These are phyloP conservation scores for Rhinoptilus africanus DNA, from an alignment of 2,113 vertebrate species.

Conservation along the genomic window DNA sequence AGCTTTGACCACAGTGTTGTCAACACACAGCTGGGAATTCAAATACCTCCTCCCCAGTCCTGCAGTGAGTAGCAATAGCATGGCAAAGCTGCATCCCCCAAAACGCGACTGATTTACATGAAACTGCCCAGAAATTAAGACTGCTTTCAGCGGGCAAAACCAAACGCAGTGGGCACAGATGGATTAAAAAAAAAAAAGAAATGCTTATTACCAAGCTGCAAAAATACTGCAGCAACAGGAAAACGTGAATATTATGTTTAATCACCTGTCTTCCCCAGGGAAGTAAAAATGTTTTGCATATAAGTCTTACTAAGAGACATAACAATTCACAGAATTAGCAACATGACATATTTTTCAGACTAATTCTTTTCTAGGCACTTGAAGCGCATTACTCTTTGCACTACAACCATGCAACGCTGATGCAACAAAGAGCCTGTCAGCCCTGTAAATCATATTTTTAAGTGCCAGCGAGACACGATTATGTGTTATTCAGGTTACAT, in stretches of 20 bases:
- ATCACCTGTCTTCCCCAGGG: not conserved
- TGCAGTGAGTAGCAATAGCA: not conserved
- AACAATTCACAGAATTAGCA: slow-evolving; percentile 26
- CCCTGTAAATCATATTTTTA: not conserved
- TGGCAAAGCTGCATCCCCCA: not conserved
- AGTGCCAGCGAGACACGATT: not conserved
- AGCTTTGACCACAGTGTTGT: not conserved
- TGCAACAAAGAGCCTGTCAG: not conserved
- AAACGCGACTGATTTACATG: not conserved
- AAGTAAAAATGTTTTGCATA: slow-evolving; percentile 20
- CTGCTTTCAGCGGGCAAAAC: not conserved
- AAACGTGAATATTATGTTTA: not conserved
- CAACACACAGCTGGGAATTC: not conserved
- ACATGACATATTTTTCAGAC: not conserved
- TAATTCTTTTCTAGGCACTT: not conserved
- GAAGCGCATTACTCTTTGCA: not conserved
- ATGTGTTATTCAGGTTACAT: not conserved
- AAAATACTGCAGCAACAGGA: not conserved
- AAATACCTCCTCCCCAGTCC: not conserved
- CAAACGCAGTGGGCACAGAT: not conserved
- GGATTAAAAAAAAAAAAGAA: not conserved
- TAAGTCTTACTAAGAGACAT: not conserved
- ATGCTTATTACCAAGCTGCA: not conserved
- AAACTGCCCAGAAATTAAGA: not conserved
- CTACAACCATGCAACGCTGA: not conserved